Evolutionary conservation across 2,797 vertebrate species (phyloP), one percentile per base, ranked within the genome.

Genomic region (Schizothorax lantsangensis): DNA sequence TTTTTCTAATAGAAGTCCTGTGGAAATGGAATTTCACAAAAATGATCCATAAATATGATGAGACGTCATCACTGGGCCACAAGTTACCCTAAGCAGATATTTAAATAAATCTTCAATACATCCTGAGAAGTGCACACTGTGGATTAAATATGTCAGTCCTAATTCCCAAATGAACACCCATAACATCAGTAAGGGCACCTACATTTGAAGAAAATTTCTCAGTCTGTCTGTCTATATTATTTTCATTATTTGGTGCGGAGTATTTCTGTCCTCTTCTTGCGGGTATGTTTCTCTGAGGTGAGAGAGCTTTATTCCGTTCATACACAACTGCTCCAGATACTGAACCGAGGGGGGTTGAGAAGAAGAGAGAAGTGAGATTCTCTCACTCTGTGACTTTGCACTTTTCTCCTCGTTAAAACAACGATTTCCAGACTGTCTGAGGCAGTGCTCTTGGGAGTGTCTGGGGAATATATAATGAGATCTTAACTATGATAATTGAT

Each of bases 401-500:
- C 92, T 95, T 94, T 95, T 92, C 90, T 92, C 64, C 91, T 89
- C 89, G 88, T 92, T 93, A 92, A 88, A 59, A 81, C 45, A 57
- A 10, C 17, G 30, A 43, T 7, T 72, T 45, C 40, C 49, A 84
- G 36, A 30, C 83, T 52, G 72, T 79, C 66, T 80, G 77, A 85
- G 78, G n/a, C 71, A 75, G 52, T 1, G 23, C 71, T 72, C 64
- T 19, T 84, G 79, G 26, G 68, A 86, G 84, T 91, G 93, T 91
- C 91, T 87, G 89, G 91, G 89, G 93, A 93, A 93, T 94, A 88
- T 89, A 88, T 94, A 94, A 94, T 94, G 92, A 94, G 93, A 90
- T 78, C 79, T 89, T 88, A 87, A 47, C 47, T 83, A 85, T 89
- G 84, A 93, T 93, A 93, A 93, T 91, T 91, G 89, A 92, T 91